Base-by-base conservation (phyloP, 2,888 invertebrate genomes). In the Andrena marginata region DNA sequence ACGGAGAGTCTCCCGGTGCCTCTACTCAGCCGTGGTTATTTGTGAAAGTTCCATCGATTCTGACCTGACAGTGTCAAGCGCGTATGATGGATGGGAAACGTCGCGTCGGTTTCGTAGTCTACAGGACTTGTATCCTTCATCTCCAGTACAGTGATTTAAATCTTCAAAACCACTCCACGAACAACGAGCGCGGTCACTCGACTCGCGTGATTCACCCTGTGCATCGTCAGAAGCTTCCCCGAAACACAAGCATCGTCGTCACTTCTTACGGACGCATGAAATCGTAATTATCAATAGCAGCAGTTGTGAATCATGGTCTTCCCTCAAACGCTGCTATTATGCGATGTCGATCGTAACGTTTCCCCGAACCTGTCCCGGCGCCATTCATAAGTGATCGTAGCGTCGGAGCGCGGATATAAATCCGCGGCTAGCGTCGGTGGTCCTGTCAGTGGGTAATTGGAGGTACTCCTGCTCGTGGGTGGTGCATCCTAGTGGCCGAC, bases 231-330 rank as follows among this genome's bases (percentile, higher is more conserved):
- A 33, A 20, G 33, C 5, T 33, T 54, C 20, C 13, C n/a, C 6
- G 67, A 68, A 54, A 2, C 13, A 13, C 51, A 13, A 6, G 31
- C 54, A 42, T 42, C 42, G 16, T 42, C 33, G 13, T n/a, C n/a
- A 26, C 1, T 2, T 13, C 2, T 8, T 16, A 42, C 42, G 63
- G 42, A 8, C 7, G 29, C 10, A 31, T 23, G 13, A 20, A 20
- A 29, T 23, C 23, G 13, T 31, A 13, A 60, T 10, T 23, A 49
- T 5, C 20, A 20, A 20, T 3, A 35, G 3, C 33, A 42, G 2
- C 23, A 20, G 8, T n/a, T 31, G 49, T 83, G 83, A 83, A 73
- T 82, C 77, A 82, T 20, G 51, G 74, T 56, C 63, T 23, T 54
- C 35, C 54, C 20, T 51, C n/a, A 20, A 54, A 54, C 59, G 7